These are phyloP conservation scores for Oreotragus oreotragus DNA, from an alignment of 2,113 vertebrate species.

Conservation along the genomic window DNA sequence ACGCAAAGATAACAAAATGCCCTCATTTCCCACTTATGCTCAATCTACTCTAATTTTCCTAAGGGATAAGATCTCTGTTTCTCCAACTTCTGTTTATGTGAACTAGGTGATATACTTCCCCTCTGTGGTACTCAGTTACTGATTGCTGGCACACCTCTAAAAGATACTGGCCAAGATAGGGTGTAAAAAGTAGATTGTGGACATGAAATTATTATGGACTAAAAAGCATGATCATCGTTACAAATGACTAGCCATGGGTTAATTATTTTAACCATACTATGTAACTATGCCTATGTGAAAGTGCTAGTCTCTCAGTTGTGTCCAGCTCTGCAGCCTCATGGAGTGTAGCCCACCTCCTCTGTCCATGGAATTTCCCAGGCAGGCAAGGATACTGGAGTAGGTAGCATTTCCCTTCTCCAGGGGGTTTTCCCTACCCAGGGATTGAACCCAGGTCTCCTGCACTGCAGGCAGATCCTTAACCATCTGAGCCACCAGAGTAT, in stretches of 20 bases:
- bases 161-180: background rate
- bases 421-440: background rate
- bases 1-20: background rate
- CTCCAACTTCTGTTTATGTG: background rate
- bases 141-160: background rate
- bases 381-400: background rate
- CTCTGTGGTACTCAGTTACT: background rate
- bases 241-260: background rate
- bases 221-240: background rate
- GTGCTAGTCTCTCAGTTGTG: background rate
- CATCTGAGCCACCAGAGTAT: background rate
- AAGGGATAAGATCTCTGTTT: background rate
- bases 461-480: background rate
- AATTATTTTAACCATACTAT: background rate
- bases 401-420: background rate
- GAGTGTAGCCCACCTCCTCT: background rate
- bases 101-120: background rate
- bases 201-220: background rate
- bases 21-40: background rate
- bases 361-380: background rate
- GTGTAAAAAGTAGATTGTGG: background rate
- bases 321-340: background rate
- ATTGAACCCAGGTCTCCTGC: background rate
- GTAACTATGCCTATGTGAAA: background rate
- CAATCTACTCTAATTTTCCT: background rate